Evolutionary conservation across 2,113 vertebrate genomes (phyloP).

Genomic region (Mastomys natalensis): DNA sequence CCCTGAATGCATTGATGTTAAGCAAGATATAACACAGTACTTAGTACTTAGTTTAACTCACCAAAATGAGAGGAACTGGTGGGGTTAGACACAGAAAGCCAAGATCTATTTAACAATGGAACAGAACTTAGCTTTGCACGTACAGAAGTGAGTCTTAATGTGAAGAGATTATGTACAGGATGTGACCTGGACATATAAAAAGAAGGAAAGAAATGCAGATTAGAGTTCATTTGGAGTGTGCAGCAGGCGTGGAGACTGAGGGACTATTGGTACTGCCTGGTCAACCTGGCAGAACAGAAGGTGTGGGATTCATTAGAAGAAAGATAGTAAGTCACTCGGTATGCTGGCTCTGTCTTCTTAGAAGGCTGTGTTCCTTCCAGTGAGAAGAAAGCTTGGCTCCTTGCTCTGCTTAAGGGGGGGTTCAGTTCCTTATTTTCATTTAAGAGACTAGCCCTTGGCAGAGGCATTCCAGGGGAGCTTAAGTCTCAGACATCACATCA

Average conservation of each 20-base stretch:
- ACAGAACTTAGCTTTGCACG: slow-evolving; percentile 46
- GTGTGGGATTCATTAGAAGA: background rate
- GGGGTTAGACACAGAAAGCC: slow-evolving; percentile 23
- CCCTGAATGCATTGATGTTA: slow-evolving; percentile 22
- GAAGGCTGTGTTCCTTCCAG: slow-evolving; percentile 9
- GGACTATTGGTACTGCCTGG: background rate
- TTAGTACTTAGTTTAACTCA: slow-evolving; percentile 32
- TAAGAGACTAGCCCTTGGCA: slow-evolving; percentile 61
- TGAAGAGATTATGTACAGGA: slow-evolving; percentile 10
- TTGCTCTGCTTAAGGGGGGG: slow-evolving; percentile 18
- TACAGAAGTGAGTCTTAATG: slow-evolving; percentile 1
- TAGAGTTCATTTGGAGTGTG: background rate
- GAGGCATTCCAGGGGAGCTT: slow-evolving; percentile 8
- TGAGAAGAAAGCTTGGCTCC: slow-evolving; percentile 28
- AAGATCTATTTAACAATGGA: background rate
- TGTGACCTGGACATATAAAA: background rate
- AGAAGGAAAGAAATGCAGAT: slow-evolving; percentile 18
- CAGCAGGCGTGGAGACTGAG: background rate
- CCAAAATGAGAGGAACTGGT: slow-evolving; percentile 1
- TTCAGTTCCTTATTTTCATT: slow-evolving; percentile 75
- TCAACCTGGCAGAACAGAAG: background rate
- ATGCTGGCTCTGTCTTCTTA: background rate
- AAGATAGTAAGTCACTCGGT: background rate
- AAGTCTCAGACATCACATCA: slow-evolving; percentile 29
- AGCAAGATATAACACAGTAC: slow-evolving; percentile 14